phyloP scores from a whole-genome alignment of 2,113 vertebrate species.

The Mixornis gularis region DNA sequence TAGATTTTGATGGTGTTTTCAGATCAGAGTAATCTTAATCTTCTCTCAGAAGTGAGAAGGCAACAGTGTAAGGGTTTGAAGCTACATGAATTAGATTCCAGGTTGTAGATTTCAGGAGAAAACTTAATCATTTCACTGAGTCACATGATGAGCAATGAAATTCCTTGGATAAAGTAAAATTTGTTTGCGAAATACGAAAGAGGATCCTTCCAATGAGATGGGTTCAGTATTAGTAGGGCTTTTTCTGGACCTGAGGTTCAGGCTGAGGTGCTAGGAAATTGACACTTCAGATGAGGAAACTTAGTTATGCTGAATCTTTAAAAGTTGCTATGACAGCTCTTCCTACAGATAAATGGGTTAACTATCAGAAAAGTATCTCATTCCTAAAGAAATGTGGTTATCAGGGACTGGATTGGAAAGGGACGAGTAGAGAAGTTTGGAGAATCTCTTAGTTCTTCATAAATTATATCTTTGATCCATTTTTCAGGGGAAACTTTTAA shows the following conservation, averaged over 20 bases:
- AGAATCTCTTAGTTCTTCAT: not conserved
- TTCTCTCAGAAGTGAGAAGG: not conserved
- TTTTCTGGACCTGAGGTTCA: not conserved
- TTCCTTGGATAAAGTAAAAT: not conserved
- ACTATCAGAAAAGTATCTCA: not conserved
- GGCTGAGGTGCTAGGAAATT: not conserved
- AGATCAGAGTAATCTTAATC: not conserved
- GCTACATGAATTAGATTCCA: not conserved
- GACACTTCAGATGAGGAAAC: not conserved
- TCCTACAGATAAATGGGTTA: not conserved
- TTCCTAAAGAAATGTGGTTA: not conserved
- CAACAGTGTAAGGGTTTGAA: not conserved
- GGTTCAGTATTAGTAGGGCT: not conserved
- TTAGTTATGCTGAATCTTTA: not conserved
- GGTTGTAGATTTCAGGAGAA: not conserved
- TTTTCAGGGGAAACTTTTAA: not conserved
- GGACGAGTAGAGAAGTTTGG: not conserved
- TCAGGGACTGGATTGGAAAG: not conserved
- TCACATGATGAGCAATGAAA: not conserved
- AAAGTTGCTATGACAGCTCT: not conserved
- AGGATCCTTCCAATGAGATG: not conserved
- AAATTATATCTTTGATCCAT: not conserved
- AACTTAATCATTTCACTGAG: not conserved
- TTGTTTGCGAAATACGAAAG: fast-evolving
- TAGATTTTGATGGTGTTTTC: not conserved